Conservation (phyloP, 2,797 vertebrate species). For the Lycodopsis pacificus region DNA sequence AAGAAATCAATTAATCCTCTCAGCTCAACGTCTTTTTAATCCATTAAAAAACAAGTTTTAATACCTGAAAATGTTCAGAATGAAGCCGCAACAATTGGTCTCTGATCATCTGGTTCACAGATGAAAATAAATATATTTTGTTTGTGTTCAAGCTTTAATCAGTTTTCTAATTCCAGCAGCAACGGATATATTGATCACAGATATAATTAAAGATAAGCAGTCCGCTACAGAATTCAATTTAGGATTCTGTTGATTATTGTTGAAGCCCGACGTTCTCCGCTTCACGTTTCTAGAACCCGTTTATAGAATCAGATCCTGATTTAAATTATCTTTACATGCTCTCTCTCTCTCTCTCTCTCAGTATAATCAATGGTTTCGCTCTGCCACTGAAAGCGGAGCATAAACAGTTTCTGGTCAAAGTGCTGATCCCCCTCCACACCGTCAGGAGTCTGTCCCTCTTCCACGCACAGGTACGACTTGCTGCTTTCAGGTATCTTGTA, state of each 20-base stretch:
- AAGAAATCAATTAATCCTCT: slow-evolving; percentile 15
- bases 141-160: too few relatives aligned
- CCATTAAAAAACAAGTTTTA: slow-evolving; percentile 1
- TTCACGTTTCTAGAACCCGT: too few relatives aligned
- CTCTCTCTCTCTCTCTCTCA: slow-evolving; percentile 56
- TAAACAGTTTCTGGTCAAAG: slow-evolving; percentile 99
- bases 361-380: slow-evolving; percentile 99
- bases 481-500: too few relatives aligned
- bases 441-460: slow-evolving; percentile 99
- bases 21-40: slow-evolving; percentile 7
- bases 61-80: neutral
- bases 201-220: too few relatives aligned
- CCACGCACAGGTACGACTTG: slow-evolving; percentile 92
- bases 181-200: too few relatives aligned
- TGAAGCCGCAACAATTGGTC: neutral
- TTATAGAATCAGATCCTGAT: too few relatives aligned
- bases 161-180: too few relatives aligned
- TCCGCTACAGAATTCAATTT: too few relatives aligned
- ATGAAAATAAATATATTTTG: neutral
- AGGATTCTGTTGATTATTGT: too few relatives aligned
- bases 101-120: neutral
- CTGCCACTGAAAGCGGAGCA: slow-evolving; percentile 99
- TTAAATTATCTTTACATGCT: slow-evolving; percentile 33
- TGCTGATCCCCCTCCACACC: slow-evolving; percentile 98
- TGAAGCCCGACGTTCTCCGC: too few relatives aligned